Percentiles rank a stretch among this genome's conserved stretches.
These are phyloP conservation scores for Halictus quadricinctus DNA, from an alignment of 2,888 invertebrate genomes.

Conservation along the genomic window DNA sequence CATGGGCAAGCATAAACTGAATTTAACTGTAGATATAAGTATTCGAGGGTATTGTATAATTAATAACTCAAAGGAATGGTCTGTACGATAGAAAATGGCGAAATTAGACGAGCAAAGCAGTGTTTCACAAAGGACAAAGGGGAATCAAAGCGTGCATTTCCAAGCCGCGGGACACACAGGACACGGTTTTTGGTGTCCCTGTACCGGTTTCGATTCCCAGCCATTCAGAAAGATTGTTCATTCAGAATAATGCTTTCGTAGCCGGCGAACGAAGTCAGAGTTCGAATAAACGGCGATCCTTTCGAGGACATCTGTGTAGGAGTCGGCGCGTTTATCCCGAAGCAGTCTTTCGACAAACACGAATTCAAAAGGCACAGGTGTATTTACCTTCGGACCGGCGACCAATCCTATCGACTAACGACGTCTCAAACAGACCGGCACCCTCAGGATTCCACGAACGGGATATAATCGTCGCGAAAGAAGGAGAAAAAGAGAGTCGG, in stretches of 20 bases:
- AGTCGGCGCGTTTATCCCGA: constrained; percentile 5
- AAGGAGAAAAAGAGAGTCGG: neutral
- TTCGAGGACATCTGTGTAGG: constrained; percentile 11
- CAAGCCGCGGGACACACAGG: neutral
- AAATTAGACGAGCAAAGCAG: neutral
- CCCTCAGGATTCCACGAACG: constrained; percentile 25
- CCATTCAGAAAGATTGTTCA: constrained; percentile 34
- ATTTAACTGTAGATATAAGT: neutral
- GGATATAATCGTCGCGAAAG: constrained; percentile 8
- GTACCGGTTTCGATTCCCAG: neutral
- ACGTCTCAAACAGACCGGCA: constrained; percentile 15
- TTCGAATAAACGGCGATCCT: constrained; percentile 20
- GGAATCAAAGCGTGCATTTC: neutral
- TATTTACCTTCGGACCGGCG: constrained; percentile 31
- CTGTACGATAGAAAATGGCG: neutral
- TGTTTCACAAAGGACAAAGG: neutral
- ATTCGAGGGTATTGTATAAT: neutral
- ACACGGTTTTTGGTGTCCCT: neutral
- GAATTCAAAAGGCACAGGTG: constrained; percentile 45
- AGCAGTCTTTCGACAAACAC: constrained; percentile 33
- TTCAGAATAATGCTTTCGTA: constrained; percentile 22
- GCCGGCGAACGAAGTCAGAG: neutral
- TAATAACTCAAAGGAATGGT: neutral
- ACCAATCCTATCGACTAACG: constrained; percentile 32
- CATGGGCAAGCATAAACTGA: neutral